Base-by-base conservation (phyloP, 2,888 invertebrate species). In the Mimachlamys varia region DNA sequence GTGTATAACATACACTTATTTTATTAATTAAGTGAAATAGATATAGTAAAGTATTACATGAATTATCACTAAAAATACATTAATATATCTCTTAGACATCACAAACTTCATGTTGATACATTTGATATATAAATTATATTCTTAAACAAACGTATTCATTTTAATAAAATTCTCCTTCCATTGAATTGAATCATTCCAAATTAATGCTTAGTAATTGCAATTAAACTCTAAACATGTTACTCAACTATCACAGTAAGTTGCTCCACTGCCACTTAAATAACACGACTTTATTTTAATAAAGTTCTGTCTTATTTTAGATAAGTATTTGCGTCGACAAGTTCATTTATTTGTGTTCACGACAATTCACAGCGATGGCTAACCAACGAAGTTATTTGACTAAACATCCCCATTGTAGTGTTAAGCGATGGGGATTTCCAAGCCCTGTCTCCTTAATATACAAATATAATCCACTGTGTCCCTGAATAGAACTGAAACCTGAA, bases 401-500 rank as follows among this genome's bases (percentile, higher is more conserved):
- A 22, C 33, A 0, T 33, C 22, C 12, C 33, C 76, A 27, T 76
- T 76, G 76, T 76, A 33, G 33, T 76, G 27, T 33, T 4, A 27
- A 15, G 27, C 12, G 33, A 22, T 15, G 22, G 4, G 76, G 76
- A 1, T 76, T 76, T 33, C 27, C 27, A 33, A 76, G 17, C 33
- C 76, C 76, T 76, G 76, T 33, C 76, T 12, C 33, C 13, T 27
- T 76, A 33, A 76, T 76, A 76, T 27, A 33, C 33, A 76, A 76
- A 76, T 76, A 76, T 76, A 10, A 76, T 76, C 76, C 76, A 12
- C 76, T 7, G 12, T 76, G 33, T 76, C 33, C 12, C 27, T 76
- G 76, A 76, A 76, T 76, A 33, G 76, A 27, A 27, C 33, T 76
- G 76, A 76, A 76, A 76, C 76, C 76, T 76, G 76, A 27, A 76